Percentiles rank a stretch among this genome's conserved stretches.
phyloP scores from a whole-genome alignment of 30 jellyfish, hydroid and myxozoan species.

The Chrysaora quinquecirrha region DNA sequence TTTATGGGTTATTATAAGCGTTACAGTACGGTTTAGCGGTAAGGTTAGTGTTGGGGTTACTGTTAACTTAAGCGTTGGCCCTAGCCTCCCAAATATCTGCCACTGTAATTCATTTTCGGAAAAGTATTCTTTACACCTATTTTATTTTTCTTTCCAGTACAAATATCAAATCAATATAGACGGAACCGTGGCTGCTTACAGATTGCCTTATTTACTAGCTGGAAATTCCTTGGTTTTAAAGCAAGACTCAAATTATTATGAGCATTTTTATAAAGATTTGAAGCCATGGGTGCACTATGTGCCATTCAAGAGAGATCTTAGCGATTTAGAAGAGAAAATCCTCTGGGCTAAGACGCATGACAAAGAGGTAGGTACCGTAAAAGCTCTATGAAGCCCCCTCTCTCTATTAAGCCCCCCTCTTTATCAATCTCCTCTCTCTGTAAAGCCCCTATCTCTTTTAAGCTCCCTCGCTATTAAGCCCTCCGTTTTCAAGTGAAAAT shows the following conservation, averaged over 20 bases:
- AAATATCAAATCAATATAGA: slow-evolving; percentile 87
- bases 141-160: slow-evolving; percentile 65
- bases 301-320: slow-evolving; percentile 80
- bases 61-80: too few relatives aligned
- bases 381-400: background rate
- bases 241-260: slow-evolving; percentile 91
- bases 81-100: too few relatives aligned
- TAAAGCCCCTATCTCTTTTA: too few relatives aligned
- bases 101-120: too few relatives aligned
- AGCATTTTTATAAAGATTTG: slow-evolving; percentile 87
- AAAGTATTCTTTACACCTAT: too few relatives aligned
- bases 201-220: slow-evolving; percentile 84
- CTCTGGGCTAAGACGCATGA: slow-evolving; percentile 90
- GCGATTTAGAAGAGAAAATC: slow-evolving; percentile 76
- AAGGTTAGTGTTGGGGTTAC: too few relatives aligned
- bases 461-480: too few relatives aligned
- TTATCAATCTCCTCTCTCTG: too few relatives aligned
- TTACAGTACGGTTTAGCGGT: too few relatives aligned
- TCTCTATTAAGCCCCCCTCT: too few relatives aligned
- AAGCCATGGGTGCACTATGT: slow-evolving; percentile 83
- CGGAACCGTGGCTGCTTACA: slow-evolving; percentile 98
- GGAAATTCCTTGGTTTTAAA: slow-evolving; percentile 88
- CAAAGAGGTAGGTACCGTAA: slow-evolving; percentile 56
- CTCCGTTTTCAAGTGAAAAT: too few relatives aligned
- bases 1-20: too few relatives aligned